Conservation (phyloP, 1,140 invertebrate genomes). For the Sycobia sp. region DNA sequence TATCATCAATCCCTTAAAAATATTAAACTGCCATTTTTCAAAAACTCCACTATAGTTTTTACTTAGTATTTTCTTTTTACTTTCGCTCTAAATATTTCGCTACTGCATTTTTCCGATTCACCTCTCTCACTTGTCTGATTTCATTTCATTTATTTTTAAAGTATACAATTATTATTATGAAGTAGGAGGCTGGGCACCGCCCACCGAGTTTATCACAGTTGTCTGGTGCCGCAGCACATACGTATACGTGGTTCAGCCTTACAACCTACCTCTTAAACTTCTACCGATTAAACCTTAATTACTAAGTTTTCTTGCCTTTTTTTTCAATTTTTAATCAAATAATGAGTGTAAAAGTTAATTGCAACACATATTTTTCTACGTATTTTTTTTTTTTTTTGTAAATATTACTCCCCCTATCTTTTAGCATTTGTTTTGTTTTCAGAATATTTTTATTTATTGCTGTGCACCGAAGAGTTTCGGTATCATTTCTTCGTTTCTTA, state of each 20-base stretch:
- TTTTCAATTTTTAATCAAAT: background rate
- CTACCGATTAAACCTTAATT: conserved; percentile 39
- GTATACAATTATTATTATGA: conserved; percentile 59
- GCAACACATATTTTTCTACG: conserved; percentile 19
- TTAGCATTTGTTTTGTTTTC: conserved; percentile 4
- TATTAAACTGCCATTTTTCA: conserved; percentile 25
- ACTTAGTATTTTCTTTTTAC: background rate
- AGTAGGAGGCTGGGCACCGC: conserved; percentile 64
- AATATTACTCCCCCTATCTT: background rate
- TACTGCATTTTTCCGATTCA: conserved; percentile 13
- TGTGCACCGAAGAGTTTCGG: conserved; percentile 4
- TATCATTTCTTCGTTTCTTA: background rate
- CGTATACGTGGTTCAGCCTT: conserved; percentile 65
- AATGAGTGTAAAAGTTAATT: conserved; percentile 1
- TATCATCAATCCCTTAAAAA: conserved; percentile 15
- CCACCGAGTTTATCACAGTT: conserved; percentile 63
- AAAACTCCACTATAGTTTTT: conserved; percentile 14
- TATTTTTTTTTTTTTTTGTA: background rate
- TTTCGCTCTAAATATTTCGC: conserved; percentile 18
- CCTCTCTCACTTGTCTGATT: conserved; percentile 30
- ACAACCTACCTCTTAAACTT: conserved; percentile 57
- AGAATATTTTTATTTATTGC: conserved; percentile 28
- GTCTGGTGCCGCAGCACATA: conserved; percentile 64
- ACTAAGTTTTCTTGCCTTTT: conserved; percentile 15
- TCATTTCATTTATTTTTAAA: conserved; percentile 45